Conservation (phyloP, 2,797 vertebrate species). For the Melanotaenia maccullochi region DNA sequence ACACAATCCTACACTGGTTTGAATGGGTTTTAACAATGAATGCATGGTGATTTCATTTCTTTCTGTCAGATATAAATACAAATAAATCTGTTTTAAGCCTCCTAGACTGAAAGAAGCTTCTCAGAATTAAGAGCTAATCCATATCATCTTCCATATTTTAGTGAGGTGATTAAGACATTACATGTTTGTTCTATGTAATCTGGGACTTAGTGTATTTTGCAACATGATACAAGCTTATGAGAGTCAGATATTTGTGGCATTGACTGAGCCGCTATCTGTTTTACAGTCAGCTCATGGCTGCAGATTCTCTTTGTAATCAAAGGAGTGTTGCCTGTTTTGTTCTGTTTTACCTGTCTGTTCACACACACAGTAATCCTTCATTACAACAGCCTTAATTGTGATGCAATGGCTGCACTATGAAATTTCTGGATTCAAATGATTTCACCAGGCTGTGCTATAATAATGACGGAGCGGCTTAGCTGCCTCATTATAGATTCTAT, state of each 20-base stretch:
- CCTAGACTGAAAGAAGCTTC: constrained; percentile 12
- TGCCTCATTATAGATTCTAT: constrained; percentile 28
- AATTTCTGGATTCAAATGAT: constrained; percentile 25
- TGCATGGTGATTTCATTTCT: constrained; percentile 9
- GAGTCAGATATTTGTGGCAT: constrained; percentile 9
- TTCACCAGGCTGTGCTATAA: constrained; percentile 21
- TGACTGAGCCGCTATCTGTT: neutral
- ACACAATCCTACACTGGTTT: constrained; percentile 6
- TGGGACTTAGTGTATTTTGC: constrained; percentile 36
- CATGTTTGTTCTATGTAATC: constrained; percentile 30
- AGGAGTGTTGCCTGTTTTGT: neutral
- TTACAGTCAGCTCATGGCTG: neutral
- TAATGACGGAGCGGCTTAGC: constrained; percentile 40
- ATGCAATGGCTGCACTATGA: constrained; percentile 17
- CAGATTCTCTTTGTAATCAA: constrained; percentile 2
- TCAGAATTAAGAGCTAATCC: constrained; percentile 37
- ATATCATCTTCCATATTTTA: constrained; percentile 37
- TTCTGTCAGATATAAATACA: constrained; percentile 36
- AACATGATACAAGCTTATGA: constrained; percentile 16
- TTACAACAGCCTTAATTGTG: constrained; percentile 7
- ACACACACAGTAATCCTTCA: constrained; percentile 10
- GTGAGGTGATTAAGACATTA: constrained; percentile 31
- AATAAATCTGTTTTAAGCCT: constrained; percentile 39
- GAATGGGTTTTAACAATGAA: neutral
- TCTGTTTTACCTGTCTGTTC: constrained; percentile 15